Evolutionary conservation across 2,113 vertebrate species (phyloP), one percentile per base, ranked within the genome.

Genomic region (Ptychochromis oligacanthus): DNA sequence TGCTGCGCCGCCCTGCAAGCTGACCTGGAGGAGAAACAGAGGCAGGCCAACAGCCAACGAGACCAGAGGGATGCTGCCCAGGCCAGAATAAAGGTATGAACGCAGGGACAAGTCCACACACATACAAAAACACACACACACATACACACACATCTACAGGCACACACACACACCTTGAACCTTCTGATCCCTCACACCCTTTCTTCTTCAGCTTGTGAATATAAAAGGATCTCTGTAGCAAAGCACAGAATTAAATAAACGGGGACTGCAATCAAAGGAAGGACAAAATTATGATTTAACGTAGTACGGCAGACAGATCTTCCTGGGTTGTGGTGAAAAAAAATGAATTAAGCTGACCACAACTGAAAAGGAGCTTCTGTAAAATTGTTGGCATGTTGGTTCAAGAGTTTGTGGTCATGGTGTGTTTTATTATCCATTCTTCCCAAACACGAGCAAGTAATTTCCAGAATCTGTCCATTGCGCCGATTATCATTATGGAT

Each of bases 21-120:
- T 96, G 97, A 97, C 96, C 97, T 98, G 95, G 96, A 97, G 96
- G 97, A 97, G 95, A 96, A 96, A 93, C 96, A 94, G 95, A 97
- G 96, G 89, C 94, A 96, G 91, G 95, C 95, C 91, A 90, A 90
- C 92, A 94, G 93, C 56, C 96, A 95, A 94, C 95, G 85, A 95
- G 95, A 92, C 91, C 95, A 97, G 93, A 96, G 96, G 93, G 94
- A 92, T 85, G 93, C 92, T 91, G 93, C 46, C 86, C 95, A 96
- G 93, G 90, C 92, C 90, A 97, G 93, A 97, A 95, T 97, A 94
- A 97, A 97, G 97, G 97, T 98, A 96, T 28, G 77, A 83, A 88
- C 77, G 60, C 5, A 17, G 89, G 84, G 82, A 91, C 92, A 87
- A 78, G 80, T 72, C 58, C 15, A 54, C 76, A 78, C 65, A 88